These are phyloP conservation scores for Adrianichthys oophorus DNA, from an alignment of 2,797 vertebrate genomes.

Conservation along the genomic window DNA sequence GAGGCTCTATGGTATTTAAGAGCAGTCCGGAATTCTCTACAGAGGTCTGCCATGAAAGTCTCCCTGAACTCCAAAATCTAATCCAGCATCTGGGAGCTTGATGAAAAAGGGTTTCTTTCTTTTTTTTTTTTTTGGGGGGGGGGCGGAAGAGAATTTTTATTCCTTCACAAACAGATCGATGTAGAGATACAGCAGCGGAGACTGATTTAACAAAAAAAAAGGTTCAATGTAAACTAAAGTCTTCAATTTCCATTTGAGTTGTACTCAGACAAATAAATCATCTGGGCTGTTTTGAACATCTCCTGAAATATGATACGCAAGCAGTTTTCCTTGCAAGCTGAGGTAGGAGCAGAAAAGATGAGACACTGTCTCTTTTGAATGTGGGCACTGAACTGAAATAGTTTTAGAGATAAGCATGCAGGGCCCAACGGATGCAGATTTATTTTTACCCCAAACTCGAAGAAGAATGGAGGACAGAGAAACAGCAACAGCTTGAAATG, in stretches of 20 bases:
- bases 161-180: slow-evolving; percentile 21
- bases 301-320: slow-evolving; percentile 15
- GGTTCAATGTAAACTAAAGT: slow-evolving; percentile 25
- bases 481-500: too few relatives aligned
- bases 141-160: slow-evolving; percentile 2
- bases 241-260: slow-evolving; percentile 11
- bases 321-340: slow-evolving; percentile 38
- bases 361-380: slow-evolving; percentile 13
- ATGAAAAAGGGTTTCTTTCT: slow-evolving; percentile 19
- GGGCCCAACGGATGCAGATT: not conserved
- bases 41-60: slow-evolving; percentile 18
- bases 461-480: too few relatives aligned
- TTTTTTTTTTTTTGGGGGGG: slow-evolving; percentile 18
- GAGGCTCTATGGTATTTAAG: slow-evolving; percentile 27
- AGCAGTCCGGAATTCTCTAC: slow-evolving; percentile 18
- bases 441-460: not conserved
- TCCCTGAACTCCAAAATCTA: slow-evolving; percentile 26
- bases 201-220: slow-evolving; percentile 9
- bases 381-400: slow-evolving; percentile 33
- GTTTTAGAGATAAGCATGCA: slow-evolving; percentile 33
- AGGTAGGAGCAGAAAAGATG: slow-evolving; percentile 32
- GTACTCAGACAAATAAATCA: slow-evolving; percentile 35
- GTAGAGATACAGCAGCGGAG: slow-evolving; percentile 16
- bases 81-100: slow-evolving; percentile 2
- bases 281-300: slow-evolving; percentile 21